phyloP scores from a whole-genome alignment of 2,113 vertebrate species.

The Helogale parvula region DNA sequence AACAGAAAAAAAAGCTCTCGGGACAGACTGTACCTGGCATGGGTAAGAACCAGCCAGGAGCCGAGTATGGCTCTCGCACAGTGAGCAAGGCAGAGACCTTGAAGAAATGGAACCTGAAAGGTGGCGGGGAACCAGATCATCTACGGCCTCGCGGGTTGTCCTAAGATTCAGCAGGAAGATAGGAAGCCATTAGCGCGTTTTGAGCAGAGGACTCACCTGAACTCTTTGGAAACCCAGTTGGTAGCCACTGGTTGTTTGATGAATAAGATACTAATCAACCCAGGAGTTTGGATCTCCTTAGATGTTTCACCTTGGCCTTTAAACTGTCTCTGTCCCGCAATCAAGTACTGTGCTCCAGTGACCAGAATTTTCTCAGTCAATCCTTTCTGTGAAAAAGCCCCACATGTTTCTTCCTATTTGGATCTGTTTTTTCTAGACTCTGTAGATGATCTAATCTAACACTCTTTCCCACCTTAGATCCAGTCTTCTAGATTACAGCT shows the following conservation, averaged over 20 bases:
- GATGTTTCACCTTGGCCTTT: neutral
- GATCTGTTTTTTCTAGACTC: neutral
- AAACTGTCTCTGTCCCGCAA: neutral
- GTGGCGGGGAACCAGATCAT: neutral
- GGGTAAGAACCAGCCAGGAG: neutral
- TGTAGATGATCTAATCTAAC: neutral
- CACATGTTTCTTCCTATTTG: neutral
- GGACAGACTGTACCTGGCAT: neutral
- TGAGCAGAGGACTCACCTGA: neutral
- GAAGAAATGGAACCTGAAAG: neutral
- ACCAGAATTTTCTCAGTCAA: neutral
- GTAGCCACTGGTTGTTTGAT: neutral
- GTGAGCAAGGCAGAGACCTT: neutral
- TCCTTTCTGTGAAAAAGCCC: neutral
- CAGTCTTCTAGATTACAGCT: neutral
- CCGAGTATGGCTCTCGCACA: neutral
- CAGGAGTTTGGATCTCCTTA: constrained; percentile 12
- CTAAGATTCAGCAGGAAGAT: neutral
- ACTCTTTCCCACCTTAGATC: neutral
- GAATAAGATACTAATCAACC: neutral
- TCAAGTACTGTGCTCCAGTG: neutral
- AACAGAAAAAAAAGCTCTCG: neutral
- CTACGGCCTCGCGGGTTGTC: neutral
- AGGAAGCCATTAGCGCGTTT: neutral
- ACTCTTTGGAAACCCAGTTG: neutral